Evolutionary conservation across 2,113 vertebrate genomes (phyloP).

Genomic region (Passer montanus): DNA sequence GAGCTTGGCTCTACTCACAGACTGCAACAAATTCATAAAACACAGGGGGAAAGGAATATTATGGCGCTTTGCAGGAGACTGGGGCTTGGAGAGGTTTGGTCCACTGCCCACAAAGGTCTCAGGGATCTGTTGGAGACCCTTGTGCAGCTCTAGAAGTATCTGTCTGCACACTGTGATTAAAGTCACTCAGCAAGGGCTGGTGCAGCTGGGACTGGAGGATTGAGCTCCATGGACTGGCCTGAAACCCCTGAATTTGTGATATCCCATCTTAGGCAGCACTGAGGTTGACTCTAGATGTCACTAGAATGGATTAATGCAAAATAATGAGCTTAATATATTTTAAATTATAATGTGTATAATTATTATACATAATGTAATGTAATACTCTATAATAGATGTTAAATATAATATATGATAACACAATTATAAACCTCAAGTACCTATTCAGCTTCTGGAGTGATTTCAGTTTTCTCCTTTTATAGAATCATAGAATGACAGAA

Average conservation of each 20-base stretch:
- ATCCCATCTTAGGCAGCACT: not conserved
- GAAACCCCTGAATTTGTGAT: not conserved
- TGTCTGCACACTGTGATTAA: not conserved
- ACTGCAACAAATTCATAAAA: not conserved
- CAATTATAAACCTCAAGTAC: accelerated
- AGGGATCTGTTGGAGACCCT: accelerated
- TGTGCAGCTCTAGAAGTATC: not conserved
- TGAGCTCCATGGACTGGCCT: not conserved
- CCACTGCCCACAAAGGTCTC: not conserved
- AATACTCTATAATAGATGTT: not conserved
- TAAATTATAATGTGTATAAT: not conserved
- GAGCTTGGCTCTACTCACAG: not conserved
- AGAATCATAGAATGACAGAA: not conserved
- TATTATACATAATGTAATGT: not conserved
- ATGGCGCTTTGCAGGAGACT: not conserved
- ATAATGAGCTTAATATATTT: not conserved
- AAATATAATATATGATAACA: not conserved
- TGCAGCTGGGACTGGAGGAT: not conserved
- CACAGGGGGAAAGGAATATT: not conserved
- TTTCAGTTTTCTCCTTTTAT: not conserved
- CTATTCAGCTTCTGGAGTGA: not conserved
- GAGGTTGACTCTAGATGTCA: not conserved
- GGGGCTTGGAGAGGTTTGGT: not conserved
- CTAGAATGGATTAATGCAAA: not conserved
- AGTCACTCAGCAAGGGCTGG: not conserved